Conservation (phyloP, 2,113 vertebrate species). For the Vulpes vulpes region DNA sequence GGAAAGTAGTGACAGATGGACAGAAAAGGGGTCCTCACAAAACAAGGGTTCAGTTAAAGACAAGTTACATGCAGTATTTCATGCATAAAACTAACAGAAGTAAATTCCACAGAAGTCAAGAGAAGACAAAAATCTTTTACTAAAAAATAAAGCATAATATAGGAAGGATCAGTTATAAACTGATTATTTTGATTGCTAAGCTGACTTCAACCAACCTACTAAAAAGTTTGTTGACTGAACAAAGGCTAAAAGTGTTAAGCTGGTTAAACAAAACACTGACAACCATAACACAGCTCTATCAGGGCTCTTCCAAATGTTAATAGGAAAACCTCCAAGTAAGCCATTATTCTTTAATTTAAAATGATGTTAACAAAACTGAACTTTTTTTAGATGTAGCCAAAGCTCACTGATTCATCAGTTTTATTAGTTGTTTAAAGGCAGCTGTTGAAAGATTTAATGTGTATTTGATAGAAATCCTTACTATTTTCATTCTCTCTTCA, state of each 20-base stretch:
- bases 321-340: not conserved
- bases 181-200: not conserved
- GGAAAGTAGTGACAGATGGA: not conserved
- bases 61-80: not conserved
- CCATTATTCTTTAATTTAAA: conserved; percentile 7
- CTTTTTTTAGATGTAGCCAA: not conserved
- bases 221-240: not conserved
- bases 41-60: not conserved
- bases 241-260: not conserved
- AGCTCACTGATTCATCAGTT: not conserved
- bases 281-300: not conserved
- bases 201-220: conserved; percentile 7
- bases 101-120: not conserved
- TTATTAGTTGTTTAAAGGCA: conserved; percentile 23
- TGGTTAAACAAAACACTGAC: conserved; percentile 7
- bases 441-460: not conserved
- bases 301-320: not conserved
- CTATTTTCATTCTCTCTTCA: conserved; percentile 26
- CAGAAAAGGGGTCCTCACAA: not conserved
- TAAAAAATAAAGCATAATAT: not conserved
- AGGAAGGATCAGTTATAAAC: conserved; percentile 17
- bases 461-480: conserved; percentile 29
- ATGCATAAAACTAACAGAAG: not conserved
- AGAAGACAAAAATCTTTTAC: conserved; percentile 15
- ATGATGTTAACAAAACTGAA: conserved; percentile 9